Conservation (phyloP, 2,888 invertebrate genomes). For the Thecophora atra region DNA sequence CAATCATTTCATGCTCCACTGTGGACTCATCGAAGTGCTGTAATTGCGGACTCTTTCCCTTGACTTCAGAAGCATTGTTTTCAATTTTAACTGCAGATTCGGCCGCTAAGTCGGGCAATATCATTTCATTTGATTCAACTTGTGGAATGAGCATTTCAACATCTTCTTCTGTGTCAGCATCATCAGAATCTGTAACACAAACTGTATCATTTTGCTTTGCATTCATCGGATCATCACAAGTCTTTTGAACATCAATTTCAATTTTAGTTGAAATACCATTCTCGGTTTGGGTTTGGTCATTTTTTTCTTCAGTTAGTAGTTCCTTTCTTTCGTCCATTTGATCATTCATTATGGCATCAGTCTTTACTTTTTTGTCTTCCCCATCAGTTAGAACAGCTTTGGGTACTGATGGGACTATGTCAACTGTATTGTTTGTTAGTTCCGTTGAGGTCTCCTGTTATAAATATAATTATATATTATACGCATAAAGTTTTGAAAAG, state of each 20-base stretch:
- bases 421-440: neutral
- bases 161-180: conserved; percentile 40
- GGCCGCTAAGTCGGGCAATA: conserved; percentile 42
- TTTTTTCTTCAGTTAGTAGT: too few relatives aligned
- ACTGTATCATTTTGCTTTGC: neutral
- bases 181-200: conserved; percentile 39
- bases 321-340: neutral
- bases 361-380: neutral
- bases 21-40: conserved; percentile 33
- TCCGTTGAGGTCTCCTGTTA: neutral
- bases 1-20: conserved; percentile 17
- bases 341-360: neutral
- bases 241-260: too few relatives aligned
- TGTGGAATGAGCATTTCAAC: conserved; percentile 46
- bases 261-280: neutral
- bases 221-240: neutral
- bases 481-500: neutral
- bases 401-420: neutral
- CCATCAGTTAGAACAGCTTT: neutral
- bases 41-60: conserved; percentile 24
- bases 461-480: too few relatives aligned
- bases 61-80: conserved; percentile 22
- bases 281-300: too few relatives aligned
- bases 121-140: conserved; percentile 43
- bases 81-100: neutral